These are phyloP conservation scores for Drosophila kokeensis DNA, from an alignment of 2,888 invertebrate genomes.

Conservation along the genomic window DNA sequence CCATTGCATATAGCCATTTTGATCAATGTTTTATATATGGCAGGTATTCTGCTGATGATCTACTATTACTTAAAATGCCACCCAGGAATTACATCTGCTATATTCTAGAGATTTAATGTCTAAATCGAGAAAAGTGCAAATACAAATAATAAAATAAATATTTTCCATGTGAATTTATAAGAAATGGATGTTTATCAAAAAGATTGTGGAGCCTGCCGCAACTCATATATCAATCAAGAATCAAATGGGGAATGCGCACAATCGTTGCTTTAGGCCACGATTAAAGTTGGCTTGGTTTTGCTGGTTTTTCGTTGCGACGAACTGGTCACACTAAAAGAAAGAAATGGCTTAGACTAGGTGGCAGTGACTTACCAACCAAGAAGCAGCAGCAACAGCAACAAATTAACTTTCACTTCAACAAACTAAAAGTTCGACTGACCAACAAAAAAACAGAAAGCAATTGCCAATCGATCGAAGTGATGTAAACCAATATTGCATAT, in stretches of 20 bases:
- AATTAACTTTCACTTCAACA: conserved; percentile 61
- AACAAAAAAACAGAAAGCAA: conserved; percentile 14
- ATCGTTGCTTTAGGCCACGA: conserved; percentile 1
- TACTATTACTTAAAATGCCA: conserved; percentile 59
- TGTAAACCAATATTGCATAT: conserved; percentile 30
- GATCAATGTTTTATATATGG: conserved; percentile 45
- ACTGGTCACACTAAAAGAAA: conserved; percentile 51
- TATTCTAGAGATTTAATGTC: conserved; percentile 20
- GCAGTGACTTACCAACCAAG: conserved; percentile 42
- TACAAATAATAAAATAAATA: background rate
- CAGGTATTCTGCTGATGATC: conserved; percentile 51
- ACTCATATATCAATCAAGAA: background rate
- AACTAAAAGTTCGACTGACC: conserved; percentile 9
- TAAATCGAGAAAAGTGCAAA: conserved; percentile 7
- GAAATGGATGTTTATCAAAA: background rate
- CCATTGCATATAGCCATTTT: conserved; percentile 33
- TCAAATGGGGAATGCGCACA: conserved; percentile 9
- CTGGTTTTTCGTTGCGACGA: conserved; percentile 8
- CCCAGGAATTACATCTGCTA: conserved; percentile 50
- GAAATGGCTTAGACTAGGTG: conserved; percentile 55
- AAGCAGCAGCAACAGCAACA: conserved; percentile 33
- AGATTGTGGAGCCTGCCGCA: background rate
- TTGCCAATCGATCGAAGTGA: conserved; percentile 29
- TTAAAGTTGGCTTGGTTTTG: conserved; percentile 11
- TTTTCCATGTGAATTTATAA: background rate